A percentile compares a stretch with the other conserved stretches of the same genome.
phyloP scores from a whole-genome alignment of 2,113 vertebrate genomes.

The Nyctereutes procyonoides region DNA sequence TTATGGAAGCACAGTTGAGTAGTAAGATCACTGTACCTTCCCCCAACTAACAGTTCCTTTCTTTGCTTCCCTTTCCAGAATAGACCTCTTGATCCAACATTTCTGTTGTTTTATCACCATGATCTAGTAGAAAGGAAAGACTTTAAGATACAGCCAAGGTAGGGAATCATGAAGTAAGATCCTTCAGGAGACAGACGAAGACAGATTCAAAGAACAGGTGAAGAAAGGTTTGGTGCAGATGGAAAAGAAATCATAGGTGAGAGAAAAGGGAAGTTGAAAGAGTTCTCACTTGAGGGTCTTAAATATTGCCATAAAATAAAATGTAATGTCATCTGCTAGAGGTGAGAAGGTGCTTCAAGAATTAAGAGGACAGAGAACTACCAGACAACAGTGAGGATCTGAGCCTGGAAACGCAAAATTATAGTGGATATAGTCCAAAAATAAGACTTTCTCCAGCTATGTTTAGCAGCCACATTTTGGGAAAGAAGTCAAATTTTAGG shows the following conservation, averaged over 20 bases:
- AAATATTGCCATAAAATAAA: not conserved
- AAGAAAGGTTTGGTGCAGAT: not conserved
- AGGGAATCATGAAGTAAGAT: not conserved
- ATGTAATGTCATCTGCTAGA: not conserved
- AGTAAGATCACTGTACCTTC: not conserved
- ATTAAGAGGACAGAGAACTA: not conserved
- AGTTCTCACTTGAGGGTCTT: not conserved
- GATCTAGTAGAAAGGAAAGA: not conserved
- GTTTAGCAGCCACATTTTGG: not conserved
- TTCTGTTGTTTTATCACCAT: not conserved
- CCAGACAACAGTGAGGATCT: not conserved
- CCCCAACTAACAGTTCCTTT: not conserved
- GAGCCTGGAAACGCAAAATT: not conserved
- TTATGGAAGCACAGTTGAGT: not conserved
- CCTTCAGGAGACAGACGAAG: not conserved
- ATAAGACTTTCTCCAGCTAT: not conserved
- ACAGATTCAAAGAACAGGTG: not conserved
- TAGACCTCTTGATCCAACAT: not conserved
- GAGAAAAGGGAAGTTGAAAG: not conserved
- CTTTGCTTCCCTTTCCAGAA: not conserved
- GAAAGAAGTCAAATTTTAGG: not conserved
- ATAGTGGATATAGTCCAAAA: not conserved
- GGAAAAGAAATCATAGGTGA: not conserved
- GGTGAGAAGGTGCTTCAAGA: not conserved
- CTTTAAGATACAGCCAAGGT: not conserved